Evolutionary conservation across 1,140 invertebrate species (phyloP), one percentile per base, ranked within the genome.

Genomic region (Megalonaias nervosa): DNA sequence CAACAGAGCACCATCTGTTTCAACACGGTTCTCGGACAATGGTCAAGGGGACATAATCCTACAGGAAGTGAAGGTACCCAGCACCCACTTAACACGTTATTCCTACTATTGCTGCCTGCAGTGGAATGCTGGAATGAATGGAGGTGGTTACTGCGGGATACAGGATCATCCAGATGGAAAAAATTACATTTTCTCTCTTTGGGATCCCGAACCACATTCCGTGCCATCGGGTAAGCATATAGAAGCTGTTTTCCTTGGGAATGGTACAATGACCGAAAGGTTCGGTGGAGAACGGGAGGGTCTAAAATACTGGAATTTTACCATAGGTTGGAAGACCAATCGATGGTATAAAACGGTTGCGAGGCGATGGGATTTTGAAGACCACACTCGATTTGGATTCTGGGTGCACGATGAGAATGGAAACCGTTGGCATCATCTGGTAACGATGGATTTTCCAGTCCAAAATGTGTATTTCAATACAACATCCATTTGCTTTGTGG

Each of bases 111-210:
- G 58, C 56, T 71, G 38, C 58, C n/a, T 71, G 4, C 19, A 72
- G 21, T 84, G 82, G 82, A 84, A 84, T 72, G 61, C 57, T 31
- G 77, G 80, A 17, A 67, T 75, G 73, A 75, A 82, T 57, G 82
- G 82, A 16, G 80, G 80, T 31, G 82, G 82, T 19, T 84, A 84
- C 71, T 84, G 82, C 56, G 82, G 82, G 14, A 77, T 84, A 68
- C 82, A 84, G 72, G 82, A 84, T 26, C 82, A 84, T 58, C 80
- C 80, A 0, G 68, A 75, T 16, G 82, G 82, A 2, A 65, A 69
- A 31, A 76, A 76, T 58, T 84, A 77, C 65, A 84, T 84, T 19
- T 84, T 84, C 67, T 82, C 82, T 16, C 4, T 84, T 13, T 84
- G 82, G 82, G 77, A 84, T 64, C 80, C 82, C 38, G 38, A 38